Base-by-base conservation (phyloP, 1,140 invertebrate genomes). In the Melanaphis sacchari region DNA sequence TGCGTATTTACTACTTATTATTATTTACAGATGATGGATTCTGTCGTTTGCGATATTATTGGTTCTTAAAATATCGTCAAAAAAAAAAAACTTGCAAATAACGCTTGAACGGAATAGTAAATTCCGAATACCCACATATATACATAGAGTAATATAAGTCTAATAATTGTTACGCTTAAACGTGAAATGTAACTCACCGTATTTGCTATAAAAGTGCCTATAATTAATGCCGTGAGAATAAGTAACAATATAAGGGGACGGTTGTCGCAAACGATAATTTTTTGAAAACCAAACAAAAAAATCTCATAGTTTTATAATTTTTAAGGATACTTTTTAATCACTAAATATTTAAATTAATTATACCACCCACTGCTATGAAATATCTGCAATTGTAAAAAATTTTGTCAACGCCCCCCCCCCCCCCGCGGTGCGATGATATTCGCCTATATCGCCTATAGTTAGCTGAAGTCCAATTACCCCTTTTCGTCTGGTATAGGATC, bases 1-100 rank as follows among this genome's bases (percentile, higher is more conserved):
- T 66, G 59, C 59, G 59, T 66, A 66, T n/a, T 66, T 66, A 66
- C n/a, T n/a, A 66, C 59, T 66, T n/a, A 66, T n/a, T 66, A 66
- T 66, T n/a, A 66, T 66, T 66, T 66, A 66, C 59, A 66, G 59
- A 66, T n/a, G 59, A 66, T 66, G 31, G 59, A 66, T n/a, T 66
- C 59, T 31, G 31, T 66, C 59, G 59, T 66, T 66, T 66, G 59
- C 59, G 31, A 66, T 66, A n/a, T 66, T 66, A 66, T 66, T 66
- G 59, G n/a, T 66, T 15, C 11, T 46, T 15, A 21, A 66, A 66
- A n/a, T 66, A 3, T n/a, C 31, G 59, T 66, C 2, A 11, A 59
- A 66, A 66, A 66, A 66, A 66, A 66, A 66, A 15, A 66, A n/a
- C 31, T 4, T 31, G 3, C 5, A 66, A 66, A 66, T 66, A 66